These are phyloP conservation scores for Gymnorhina tibicen DNA, from an alignment of 2,113 vertebrate genomes.

Conservation along the genomic window DNA sequence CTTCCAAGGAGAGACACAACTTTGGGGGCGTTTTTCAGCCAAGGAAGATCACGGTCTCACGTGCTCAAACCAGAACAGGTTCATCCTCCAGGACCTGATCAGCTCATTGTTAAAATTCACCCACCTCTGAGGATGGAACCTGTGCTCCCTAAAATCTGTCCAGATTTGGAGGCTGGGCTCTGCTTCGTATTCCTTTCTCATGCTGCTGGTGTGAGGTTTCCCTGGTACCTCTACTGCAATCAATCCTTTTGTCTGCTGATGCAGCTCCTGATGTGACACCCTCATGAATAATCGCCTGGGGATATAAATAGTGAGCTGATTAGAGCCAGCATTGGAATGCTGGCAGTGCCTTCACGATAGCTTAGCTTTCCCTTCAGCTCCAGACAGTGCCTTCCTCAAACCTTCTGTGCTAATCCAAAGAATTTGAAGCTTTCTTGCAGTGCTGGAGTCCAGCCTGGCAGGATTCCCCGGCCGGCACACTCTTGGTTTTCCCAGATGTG, in stretches of 20 bases:
- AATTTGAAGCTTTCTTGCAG: not conserved
- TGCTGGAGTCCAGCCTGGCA: not conserved
- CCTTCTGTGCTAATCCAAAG: not conserved
- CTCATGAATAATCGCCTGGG: not conserved
- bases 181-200: not conserved
- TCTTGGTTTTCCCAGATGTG: not conserved
- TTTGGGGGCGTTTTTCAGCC: not conserved
- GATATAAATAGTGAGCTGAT: not conserved
- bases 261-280: not conserved
- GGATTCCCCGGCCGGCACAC: not conserved
- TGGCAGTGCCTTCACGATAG: not conserved
- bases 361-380: not conserved
- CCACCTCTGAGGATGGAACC: not conserved
- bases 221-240: not conserved
- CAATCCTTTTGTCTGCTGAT: not conserved
- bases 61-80: not conserved
- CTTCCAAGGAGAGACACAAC: not conserved
- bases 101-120: not conserved
- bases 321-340: not conserved
- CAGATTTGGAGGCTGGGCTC: not conserved
- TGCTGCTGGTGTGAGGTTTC: not conserved
- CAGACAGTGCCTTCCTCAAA: not conserved
- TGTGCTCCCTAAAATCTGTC: not conserved
- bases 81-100: not conserved
- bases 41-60: accelerated